Percentiles rank a stretch among this genome's conserved stretches.
These are phyloP conservation scores for Loriculus beryllinus DNA, from an alignment of 2,797 vertebrate genomes.

Conservation along the genomic window DNA sequence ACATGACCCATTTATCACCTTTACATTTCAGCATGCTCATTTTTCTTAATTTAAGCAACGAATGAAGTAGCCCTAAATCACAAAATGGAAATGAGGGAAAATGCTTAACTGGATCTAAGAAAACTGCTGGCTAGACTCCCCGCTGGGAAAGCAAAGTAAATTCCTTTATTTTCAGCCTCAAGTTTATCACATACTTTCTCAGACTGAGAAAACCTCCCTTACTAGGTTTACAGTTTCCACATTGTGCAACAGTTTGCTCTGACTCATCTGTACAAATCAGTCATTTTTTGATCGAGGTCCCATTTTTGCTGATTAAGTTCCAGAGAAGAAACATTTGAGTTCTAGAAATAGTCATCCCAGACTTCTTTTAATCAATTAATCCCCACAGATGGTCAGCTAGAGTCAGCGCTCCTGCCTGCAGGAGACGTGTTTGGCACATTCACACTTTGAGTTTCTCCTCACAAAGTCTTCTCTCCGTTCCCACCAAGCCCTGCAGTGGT, in stretches of 20 bases:
- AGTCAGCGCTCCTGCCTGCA: neutral
- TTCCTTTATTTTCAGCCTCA: neutral
- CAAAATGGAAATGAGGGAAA: neutral
- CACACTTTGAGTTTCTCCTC: neutral
- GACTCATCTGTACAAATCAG: neutral
- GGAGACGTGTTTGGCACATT: accelerated
- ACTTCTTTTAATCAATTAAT: neutral
- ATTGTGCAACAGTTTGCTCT: neutral
- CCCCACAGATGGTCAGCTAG: neutral
- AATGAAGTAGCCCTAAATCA: neutral
- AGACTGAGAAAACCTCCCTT: neutral
- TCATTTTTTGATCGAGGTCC: neutral
- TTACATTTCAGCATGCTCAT: neutral
- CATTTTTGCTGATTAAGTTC: neutral
- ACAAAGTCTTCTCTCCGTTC: neutral
- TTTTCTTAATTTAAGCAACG: neutral
- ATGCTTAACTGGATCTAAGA: neutral
- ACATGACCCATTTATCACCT: neutral
- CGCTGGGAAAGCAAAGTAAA: neutral
- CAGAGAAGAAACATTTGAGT: neutral
- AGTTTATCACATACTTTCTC: neutral
- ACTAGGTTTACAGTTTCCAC: neutral
- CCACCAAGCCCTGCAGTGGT: neutral
- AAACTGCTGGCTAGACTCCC: neutral
- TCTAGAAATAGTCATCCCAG: neutral